phyloP scores from a whole-genome alignment of 2,113 vertebrate species.

The Dicentrarchus labrax region DNA sequence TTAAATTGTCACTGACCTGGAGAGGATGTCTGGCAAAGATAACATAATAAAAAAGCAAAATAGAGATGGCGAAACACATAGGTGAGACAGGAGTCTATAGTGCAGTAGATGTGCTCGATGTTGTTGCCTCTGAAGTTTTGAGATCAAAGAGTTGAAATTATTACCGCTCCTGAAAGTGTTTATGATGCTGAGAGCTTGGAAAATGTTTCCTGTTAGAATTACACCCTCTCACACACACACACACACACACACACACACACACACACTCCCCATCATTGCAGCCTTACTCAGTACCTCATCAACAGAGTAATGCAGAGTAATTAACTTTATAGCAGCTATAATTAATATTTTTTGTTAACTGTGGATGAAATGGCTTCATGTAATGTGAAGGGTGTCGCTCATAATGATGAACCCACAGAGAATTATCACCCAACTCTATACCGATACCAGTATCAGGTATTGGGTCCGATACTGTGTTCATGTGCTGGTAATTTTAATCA shows the following conservation, averaged over 20 bases:
- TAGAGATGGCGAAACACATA: neutral
- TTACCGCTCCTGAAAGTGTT: neutral
- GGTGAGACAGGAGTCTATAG: neutral
- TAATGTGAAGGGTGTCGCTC: neutral
- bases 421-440: neutral
- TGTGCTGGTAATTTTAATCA: too few species aligned
- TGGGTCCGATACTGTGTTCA: too few species aligned
- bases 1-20: too few species aligned
- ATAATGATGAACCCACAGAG: neutral
- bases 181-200: neutral
- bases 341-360: neutral
- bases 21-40: neutral
- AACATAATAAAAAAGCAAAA: neutral
- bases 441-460: too few species aligned
- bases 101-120: neutral
- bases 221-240: neutral
- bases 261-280: neutral
- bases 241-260: neutral
- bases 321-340: neutral
- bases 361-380: neutral
- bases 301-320: neutral
- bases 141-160: constrained; percentile 14
- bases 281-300: neutral
- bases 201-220: neutral
- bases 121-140: constrained; percentile 9